Percentiles rank a stretch among this genome's conserved stretches.
These are phyloP conservation scores for Neopipo cinnamomea DNA, from an alignment of 2,113 vertebrate species.

Conservation along the genomic window DNA sequence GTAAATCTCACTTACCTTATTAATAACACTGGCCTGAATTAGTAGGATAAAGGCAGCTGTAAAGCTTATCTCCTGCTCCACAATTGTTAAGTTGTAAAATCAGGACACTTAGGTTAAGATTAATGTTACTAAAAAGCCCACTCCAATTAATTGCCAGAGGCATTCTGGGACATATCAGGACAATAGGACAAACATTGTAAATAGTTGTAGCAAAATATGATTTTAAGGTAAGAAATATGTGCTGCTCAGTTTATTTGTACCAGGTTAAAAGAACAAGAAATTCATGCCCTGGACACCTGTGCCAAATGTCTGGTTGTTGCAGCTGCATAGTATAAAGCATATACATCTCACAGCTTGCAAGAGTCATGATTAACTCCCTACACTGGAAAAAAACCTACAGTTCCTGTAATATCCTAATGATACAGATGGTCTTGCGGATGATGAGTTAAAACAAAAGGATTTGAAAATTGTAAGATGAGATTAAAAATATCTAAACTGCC, in stretches of 20 bases:
- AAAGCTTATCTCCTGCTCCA: not conserved
- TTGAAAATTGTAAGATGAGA: not conserved
- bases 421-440: not conserved
- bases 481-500: not conserved
- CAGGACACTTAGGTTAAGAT: conserved; percentile 11
- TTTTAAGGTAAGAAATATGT: not conserved
- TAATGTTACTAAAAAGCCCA: not conserved
- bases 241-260: not conserved
- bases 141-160: not conserved
- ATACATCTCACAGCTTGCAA: not conserved
- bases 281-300: not conserved
- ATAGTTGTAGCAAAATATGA: not conserved
- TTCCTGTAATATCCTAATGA: not conserved
- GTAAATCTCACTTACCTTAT: not conserved
- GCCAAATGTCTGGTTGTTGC: not conserved
- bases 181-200: not conserved
- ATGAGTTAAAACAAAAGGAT: not conserved
- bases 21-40: conserved; percentile 21
- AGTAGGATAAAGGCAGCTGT: not conserved
- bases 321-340: not conserved
- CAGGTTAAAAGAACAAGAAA: not conserved
- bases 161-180: not conserved
- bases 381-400: not conserved
- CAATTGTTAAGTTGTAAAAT: conserved; percentile 28
- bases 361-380: not conserved